Conservation (phyloP, 2,797 vertebrate genomes). For the Scomberomorus guttatus region DNA sequence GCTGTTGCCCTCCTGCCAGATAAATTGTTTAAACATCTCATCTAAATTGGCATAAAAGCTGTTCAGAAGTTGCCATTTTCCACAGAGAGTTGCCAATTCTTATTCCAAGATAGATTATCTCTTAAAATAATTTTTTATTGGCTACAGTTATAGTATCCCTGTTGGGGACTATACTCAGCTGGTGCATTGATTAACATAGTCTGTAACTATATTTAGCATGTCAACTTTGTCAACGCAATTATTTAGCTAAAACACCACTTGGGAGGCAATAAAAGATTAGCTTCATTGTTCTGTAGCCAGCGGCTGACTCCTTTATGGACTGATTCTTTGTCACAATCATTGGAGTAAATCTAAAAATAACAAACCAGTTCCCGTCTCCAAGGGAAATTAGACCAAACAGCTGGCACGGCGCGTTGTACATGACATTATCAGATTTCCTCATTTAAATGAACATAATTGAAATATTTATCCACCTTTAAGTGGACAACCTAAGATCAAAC, state of each 20-base stretch:
- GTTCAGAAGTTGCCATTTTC: background rate
- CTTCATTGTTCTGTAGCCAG: slow-evolving; percentile 10
- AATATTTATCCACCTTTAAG: background rate
- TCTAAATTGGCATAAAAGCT: too few relatives aligned
- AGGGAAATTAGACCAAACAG: slow-evolving; percentile 1
- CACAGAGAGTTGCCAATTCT: background rate
- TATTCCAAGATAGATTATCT: too few relatives aligned
- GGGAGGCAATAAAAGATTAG: slow-evolving; percentile 33
- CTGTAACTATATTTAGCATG: slow-evolving; percentile 23
- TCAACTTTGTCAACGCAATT: slow-evolving; percentile 39
- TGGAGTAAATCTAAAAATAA: slow-evolving; percentile 19
- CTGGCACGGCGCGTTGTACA: background rate
- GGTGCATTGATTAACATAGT: background rate
- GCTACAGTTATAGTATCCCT: background rate
- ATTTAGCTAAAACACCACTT: slow-evolving; percentile 30
- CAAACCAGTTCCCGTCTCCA: background rate
- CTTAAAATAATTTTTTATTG: slow-evolving; percentile 9
- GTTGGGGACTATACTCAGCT: background rate
- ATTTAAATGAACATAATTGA: background rate
- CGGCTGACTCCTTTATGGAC: background rate
- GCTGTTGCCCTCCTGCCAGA: too few relatives aligned
- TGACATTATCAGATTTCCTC: background rate
- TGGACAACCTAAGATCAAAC: too few relatives aligned
- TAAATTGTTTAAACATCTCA: too few relatives aligned
- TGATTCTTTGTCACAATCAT: background rate